Base-by-base conservation (phyloP, 2,113 vertebrate genomes). In the Cyphomyrus discorhynchus region DNA sequence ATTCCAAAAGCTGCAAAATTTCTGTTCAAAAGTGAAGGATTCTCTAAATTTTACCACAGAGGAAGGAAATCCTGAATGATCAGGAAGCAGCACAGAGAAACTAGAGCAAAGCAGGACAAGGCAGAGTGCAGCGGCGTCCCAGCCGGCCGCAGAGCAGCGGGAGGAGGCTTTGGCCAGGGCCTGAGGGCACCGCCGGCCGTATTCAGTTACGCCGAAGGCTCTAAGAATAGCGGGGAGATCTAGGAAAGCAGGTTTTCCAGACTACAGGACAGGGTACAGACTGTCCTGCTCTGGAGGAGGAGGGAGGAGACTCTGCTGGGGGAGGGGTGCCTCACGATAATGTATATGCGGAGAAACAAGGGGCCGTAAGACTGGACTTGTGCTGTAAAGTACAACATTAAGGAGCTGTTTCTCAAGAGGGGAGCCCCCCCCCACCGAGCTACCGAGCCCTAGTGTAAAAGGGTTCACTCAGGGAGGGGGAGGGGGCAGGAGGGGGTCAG, bases 261-360 rank as follows among this genome's bases (percentile, higher is more conserved):
- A 84, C 70, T 53, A 47, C 46, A 45, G 83, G 86, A 91, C 56
- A 88, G 58, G 66, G 91, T 53, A 92, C 92, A 92, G 91, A 87
- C 58, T 93, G 92, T 93, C 35, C 92, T 90, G 10, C 89, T 91
- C 90, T 90, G 47, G 90, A 31, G n/a, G 66, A 85, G 53, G 9
- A 47, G 45, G 19, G 80, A 47, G 39, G 80, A 45, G 35, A 9
- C 35, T 11, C 7, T 13, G 17, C 45, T 24, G 8, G 84, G 15
- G 46, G 47, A 15, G 13, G 84, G 52, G 9, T 11, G 45, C 24
- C 24, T 47, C 84, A 5, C 56, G 1, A 1, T 53, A 19, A 53
- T 53, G 19, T 53, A 85, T 46, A 77, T 52, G 24, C 10, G 13
- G 47, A 6, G 31, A 89, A 89, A 82, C 5, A 8, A 58, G 35